A percentile compares a stretch with the other conserved stretches of the same genome.
phyloP scores from a whole-genome alignment of 2,113 vertebrate genomes.

The Chaenogobius annularis region DNA sequence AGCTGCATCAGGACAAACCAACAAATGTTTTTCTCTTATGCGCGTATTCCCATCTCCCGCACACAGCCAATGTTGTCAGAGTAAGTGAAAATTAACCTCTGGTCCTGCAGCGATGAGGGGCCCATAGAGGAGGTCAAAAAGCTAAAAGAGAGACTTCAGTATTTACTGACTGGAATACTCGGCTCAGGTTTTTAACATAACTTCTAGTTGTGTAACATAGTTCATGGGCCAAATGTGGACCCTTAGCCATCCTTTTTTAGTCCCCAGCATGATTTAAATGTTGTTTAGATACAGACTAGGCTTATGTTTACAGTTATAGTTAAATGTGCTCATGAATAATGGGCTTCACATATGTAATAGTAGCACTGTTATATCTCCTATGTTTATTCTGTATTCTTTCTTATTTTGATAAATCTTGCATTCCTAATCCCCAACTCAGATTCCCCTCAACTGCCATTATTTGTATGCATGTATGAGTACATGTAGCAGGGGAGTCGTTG shows the following conservation, averaged over 20 bases:
- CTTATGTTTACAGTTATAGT: neutral
- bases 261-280: neutral
- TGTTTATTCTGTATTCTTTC: neutral
- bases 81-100: constrained; percentile 19
- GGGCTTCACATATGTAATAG: neutral
- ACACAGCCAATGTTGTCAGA: constrained; percentile 26
- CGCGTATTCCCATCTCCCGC: constrained; percentile 46
- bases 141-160: neutral
- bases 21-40: constrained; percentile 42
- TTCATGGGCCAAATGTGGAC: neutral
- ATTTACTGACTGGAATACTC: neutral
- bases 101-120: constrained; percentile 17
- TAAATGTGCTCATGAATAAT: neutral
- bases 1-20: constrained; percentile 45
- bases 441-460: too few relatives aligned
- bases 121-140: constrained; percentile 19
- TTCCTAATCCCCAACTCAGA: too few relatives aligned
- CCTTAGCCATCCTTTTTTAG: neutral
- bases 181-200: neutral
- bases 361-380: neutral
- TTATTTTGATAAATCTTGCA: neutral
- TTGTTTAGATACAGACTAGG: neutral
- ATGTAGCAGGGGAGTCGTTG: too few relatives aligned
- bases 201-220: neutral
- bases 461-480: too few relatives aligned